Evolutionary conservation across 1,140 invertebrate genomes (phyloP).

Genomic region (Steinernema khuongi): DNA sequence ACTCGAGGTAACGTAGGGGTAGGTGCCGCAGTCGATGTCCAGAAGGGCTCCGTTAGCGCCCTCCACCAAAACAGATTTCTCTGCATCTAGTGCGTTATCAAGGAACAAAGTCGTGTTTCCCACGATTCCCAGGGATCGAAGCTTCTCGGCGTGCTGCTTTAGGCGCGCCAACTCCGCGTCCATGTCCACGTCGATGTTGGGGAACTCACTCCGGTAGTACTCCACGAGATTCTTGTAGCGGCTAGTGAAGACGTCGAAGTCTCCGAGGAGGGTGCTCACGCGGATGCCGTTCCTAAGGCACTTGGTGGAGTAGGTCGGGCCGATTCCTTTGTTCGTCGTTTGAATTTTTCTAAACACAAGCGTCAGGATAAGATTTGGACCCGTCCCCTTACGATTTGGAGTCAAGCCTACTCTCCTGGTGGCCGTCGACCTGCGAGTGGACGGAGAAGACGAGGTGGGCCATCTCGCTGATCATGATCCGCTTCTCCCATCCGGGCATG

Average conservation of each 20-base stretch:
- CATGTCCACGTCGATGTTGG: slow-evolving; percentile 76
- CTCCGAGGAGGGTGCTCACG: slow-evolving; percentile 83
- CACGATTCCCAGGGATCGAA: slow-evolving; percentile 73
- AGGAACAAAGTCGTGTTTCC: slow-evolving; percentile 83
- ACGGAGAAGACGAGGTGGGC: slow-evolving; percentile 72
- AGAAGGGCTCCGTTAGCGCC: slow-evolving; percentile 93
- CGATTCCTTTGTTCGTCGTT: slow-evolving; percentile 91
- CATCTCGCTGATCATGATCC: slow-evolving; percentile 88
- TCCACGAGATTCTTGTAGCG: slow-evolving; percentile 76
- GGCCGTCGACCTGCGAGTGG: slow-evolving; percentile 78
- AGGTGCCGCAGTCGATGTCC: slow-evolving; percentile 97
- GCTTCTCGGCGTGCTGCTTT: slow-evolving; percentile 71
- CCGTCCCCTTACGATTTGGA: not conserved
- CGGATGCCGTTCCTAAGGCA: slow-evolving; percentile 84
- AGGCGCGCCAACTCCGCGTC: slow-evolving; percentile 76
- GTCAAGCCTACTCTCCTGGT: slow-evolving; percentile 58
- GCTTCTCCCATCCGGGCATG: slow-evolving; percentile 77
- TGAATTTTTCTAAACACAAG: slow-evolving; percentile 70
- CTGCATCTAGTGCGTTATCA: slow-evolving; percentile 70
- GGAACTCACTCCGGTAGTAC: slow-evolving; percentile 80
- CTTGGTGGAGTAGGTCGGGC: slow-evolving; percentile 72
- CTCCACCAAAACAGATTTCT: slow-evolving; percentile 75
- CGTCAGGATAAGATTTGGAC: slow-evolving; percentile 64
- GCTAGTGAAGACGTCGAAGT: slow-evolving; percentile 74
- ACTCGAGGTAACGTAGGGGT: slow-evolving; percentile 97